phyloP scores from a whole-genome alignment of 1,140 invertebrate genomes.

The Archivesica marissinica region DNA sequence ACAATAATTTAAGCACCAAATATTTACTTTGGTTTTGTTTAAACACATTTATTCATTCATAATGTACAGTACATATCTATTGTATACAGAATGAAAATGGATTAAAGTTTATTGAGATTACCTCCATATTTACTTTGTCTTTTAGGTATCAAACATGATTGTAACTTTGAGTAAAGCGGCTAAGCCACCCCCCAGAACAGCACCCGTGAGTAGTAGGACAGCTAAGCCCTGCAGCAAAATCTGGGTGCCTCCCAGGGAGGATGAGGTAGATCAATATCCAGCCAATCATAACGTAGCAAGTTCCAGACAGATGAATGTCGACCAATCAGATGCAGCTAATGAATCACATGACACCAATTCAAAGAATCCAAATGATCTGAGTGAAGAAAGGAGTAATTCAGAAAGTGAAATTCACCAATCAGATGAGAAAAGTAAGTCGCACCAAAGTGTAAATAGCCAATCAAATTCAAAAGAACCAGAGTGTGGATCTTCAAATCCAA shows the following conservation, averaged over 20 bases:
- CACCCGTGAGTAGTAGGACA: background rate
- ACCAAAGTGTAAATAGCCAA: background rate
- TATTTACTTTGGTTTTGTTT: no score
- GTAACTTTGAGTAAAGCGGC: slow-evolving; percentile 87
- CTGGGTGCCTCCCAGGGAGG: slow-evolving; percentile 54
- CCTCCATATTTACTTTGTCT: no score
- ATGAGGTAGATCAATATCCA: background rate
- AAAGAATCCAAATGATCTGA: background rate
- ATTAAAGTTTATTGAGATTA: no score
- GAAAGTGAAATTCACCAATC: slow-evolving; percentile 20
- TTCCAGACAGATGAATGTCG: background rate
- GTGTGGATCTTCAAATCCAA: slow-evolving; percentile 52
- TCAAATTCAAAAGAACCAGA: slow-evolving; percentile 1
- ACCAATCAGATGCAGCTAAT: slow-evolving; percentile 26
- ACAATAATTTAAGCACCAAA: no score
- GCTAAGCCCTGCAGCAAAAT: slow-evolving; percentile 13
- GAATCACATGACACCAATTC: background rate
- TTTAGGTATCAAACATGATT: slow-evolving; percentile 87
- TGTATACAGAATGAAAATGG: no score
- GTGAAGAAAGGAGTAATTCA: background rate
- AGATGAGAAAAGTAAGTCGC: background rate
- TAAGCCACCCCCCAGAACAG: slow-evolving; percentile 18
- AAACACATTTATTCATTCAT: no score
- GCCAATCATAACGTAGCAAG: background rate
- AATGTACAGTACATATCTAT: no score